Evolutionary conservation across 1,140 invertebrate genomes (phyloP), one percentile per base, ranked within the genome.

Genomic region (Globodera ellingtonae): DNA sequence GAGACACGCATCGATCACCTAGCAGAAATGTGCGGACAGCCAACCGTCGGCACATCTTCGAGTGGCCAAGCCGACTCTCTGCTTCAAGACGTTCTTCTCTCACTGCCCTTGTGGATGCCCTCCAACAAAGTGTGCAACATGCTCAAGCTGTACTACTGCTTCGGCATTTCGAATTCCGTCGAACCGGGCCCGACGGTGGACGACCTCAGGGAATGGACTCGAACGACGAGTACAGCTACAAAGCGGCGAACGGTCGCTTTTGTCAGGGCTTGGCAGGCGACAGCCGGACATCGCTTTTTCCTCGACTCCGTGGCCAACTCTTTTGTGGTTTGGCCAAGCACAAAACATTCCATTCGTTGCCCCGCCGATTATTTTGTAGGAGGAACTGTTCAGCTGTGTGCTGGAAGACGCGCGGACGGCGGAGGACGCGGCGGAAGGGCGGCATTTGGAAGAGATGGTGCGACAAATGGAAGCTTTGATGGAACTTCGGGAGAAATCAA

Each of bases 61-160:
- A 18, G 10, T 18, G 10, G 47, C 47, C 50, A 35, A 47, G n/a
- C 90, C 90, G 94, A 94, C 90, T 92, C 92, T 74, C 94, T 94
- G 86, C 90, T 95, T 65, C 94, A 95, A 88, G 94, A 95, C 90
- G 95, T 95, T 89, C 91, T 95, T 66, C 90, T 95, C 18, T 95
- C 94, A n/a, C 93, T 95, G 89, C 93, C 94, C 69, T 93, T 95
- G 72, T 95, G 94, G 90, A 94, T 95, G 92, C 93, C 94, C 15
- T 93, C 92, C 72, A 92, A 93, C 80, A 92, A 93, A 82, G 90
- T 95, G 72, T 93, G 94, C 86, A 92, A 93, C 66, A 93, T 94
- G 89, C 91, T 95, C 65, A 92, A 93, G 83, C 93, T 92, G 79
- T 90, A 91, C 86, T 91, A 91, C 89, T 69, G 48, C 48, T 59